These are phyloP conservation scores for Malurus cyaneus DNA, from an alignment of 2,113 vertebrate species.

Conservation along the genomic window DNA sequence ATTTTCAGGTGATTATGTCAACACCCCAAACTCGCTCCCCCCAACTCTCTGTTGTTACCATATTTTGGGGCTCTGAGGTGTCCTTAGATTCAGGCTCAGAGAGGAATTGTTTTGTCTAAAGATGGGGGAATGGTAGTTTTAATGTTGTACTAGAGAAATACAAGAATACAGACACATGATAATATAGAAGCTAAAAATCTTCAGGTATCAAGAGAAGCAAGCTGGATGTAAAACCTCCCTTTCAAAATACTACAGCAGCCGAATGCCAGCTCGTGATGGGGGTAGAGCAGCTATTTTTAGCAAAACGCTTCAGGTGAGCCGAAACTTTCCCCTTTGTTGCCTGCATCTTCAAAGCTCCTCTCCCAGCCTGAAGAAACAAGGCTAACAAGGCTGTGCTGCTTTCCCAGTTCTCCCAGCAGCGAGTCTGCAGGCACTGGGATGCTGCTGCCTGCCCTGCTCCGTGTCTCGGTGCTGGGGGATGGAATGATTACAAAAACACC, in stretches of 20 bases:
- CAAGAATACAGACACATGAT: too few relatives aligned
- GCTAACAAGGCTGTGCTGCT: background rate
- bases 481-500: background rate
- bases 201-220: background rate
- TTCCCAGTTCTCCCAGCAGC: background rate
- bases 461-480: background rate
- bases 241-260: background rate
- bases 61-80: too few relatives aligned
- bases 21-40: too few relatives aligned
- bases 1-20: too few relatives aligned
- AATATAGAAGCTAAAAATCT: too few relatives aligned
- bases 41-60: too few relatives aligned
- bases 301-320: slow-evolving; percentile 19
- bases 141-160: too few relatives aligned
- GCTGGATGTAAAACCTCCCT: background rate
- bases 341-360: slow-evolving; percentile 41
- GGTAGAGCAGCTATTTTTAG: slow-evolving; percentile 43
- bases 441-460: background rate
- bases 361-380: slow-evolving; percentile 18
- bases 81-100: too few relatives aligned
- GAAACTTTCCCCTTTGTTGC: slow-evolving; percentile 36
- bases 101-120: too few relatives aligned
- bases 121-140: too few relatives aligned
- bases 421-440: background rate
- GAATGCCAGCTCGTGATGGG: background rate